Evolutionary conservation across 2,113 vertebrate species (phyloP), one percentile per base, ranked within the genome.

Genomic region (Nothocercus julius): DNA sequence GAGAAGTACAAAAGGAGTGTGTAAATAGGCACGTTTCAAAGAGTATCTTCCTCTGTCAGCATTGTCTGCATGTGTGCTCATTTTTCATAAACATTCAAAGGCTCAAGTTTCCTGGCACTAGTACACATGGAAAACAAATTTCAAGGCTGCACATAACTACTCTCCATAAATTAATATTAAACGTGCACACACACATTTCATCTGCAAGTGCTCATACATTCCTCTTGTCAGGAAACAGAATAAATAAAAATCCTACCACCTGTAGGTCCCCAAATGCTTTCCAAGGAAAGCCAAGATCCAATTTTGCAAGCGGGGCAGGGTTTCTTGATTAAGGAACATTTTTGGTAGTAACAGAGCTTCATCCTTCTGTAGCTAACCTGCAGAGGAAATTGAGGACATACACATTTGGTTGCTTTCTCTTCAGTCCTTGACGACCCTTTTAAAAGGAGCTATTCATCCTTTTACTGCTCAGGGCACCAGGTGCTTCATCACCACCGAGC

Each of bases 101-200:
- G 62, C 42, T 94, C 11, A 40, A 62, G 44, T 82, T 93, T 90
- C 63, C 67, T 92, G 40, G 84, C 91, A 42, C 78, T 87, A 58
- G 42, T 76, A 18, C 70, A 80, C 80, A 49, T 54, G 70, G 77
- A 69, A 94, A 95, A 92, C 81, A 90, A 94, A 94, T 94, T 47
- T 85, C 90, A 96, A 85, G 78, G 67, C 59, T 93, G 64, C 85
- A 94, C n/a, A 45, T 72, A 88, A 93, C 16, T 89, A 63, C 75
- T 95, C 93, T 67, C 84, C 86, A 92, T 93, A 92, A 94, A 95
- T 94, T 72, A 96, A 94, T 96, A 89, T 90, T 89, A 92, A 95
- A 94, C 82, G n/a, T 78, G 54, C 74, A 67, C 27, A 51, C 59
- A 8, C 17, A 67, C 59, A 70, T 67, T 95, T 94, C 47, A 75